Evolutionary conservation across 2,888 invertebrate genomes (phyloP).

Genomic region (Cataglyphis livida): DNA sequence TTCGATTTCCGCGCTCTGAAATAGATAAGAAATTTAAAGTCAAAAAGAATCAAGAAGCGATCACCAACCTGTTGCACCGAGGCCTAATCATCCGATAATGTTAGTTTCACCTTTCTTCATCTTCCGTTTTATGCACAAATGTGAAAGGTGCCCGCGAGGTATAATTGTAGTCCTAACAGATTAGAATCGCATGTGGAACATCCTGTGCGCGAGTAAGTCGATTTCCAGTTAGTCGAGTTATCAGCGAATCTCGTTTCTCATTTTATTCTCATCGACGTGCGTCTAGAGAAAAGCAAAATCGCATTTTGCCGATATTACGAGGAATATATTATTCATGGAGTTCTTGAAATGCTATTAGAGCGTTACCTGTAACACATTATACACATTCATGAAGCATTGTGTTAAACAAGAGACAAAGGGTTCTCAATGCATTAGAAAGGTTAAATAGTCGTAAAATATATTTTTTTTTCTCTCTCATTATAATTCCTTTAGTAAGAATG

Average conservation of each 20-base stretch:
- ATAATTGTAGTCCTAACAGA: conserved; percentile 43
- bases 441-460: not conserved
- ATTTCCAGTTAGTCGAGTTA: conserved; percentile 29
- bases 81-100: conserved; percentile 13
- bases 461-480: not conserved
- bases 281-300: not conserved
- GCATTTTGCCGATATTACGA: not conserved
- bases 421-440: not conserved
- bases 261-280: not conserved
- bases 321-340: not conserved
- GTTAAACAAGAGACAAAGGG: not conserved
- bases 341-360: not conserved
- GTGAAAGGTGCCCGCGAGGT: conserved; percentile 45
- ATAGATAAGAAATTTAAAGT: not conserved
- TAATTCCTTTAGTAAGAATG: not conserved
- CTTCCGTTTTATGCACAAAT: conserved; percentile 36
- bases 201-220: not conserved
- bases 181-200: conserved; percentile 28
- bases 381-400: not conserved
- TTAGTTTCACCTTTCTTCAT: conserved; percentile 53
- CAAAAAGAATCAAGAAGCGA: not conserved
- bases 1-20: not conserved
- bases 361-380: not conserved
- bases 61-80: not conserved
- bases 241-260: conserved; percentile 16